Base-by-base conservation (phyloP, 2,888 invertebrate species). In the Melitaea athalia region DNA sequence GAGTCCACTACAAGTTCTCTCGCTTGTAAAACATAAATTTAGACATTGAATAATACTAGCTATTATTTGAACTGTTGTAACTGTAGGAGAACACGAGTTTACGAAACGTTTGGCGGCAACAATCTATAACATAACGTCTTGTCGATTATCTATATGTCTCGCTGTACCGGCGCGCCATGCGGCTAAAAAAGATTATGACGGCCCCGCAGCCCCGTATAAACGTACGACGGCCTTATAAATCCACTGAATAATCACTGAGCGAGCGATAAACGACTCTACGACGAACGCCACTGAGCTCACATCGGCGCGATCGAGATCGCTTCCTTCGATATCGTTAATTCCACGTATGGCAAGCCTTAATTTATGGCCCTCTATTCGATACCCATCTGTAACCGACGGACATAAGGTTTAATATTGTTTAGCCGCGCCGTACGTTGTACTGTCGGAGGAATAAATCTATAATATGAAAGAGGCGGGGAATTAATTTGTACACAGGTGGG, bases 111-210 rank as follows among this genome's bases (percentile, higher is more conserved):
- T 79, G 84, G 80, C 80, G 79, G 79, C 77, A 80, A 81, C 81
- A 82, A 84, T 83, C 80, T 82, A 83, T 82, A 84, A 79, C 82
- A 82, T 82, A 86, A 84, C 79, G 82, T 83, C 82, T 85, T 81
- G 76, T 79, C 80, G 81, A 85, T 82, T 86, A 84, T 81, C 80
- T 85, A 81, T 85, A 85, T 85, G 84, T 86, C 85, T 86, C 81
- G 82, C 81, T 83, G 84, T 79, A 80, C 82, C 79, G 78, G 81
- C 84, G 83, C 88, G 86, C 87, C 90, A 87, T 88, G 88, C 87
- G 87, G 87, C 85, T 89, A 86, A 90, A 91, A 90, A 90, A 92
- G 89, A 92, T 92, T 92, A 92, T 92, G 92, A 92, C 91, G 86
- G 84, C 85, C 86, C 85, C 85, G 82, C 82, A 78, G 82, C 80